Evolutionary conservation across 2,113 vertebrate species (phyloP).

Genomic region (Natator depressus): DNA sequence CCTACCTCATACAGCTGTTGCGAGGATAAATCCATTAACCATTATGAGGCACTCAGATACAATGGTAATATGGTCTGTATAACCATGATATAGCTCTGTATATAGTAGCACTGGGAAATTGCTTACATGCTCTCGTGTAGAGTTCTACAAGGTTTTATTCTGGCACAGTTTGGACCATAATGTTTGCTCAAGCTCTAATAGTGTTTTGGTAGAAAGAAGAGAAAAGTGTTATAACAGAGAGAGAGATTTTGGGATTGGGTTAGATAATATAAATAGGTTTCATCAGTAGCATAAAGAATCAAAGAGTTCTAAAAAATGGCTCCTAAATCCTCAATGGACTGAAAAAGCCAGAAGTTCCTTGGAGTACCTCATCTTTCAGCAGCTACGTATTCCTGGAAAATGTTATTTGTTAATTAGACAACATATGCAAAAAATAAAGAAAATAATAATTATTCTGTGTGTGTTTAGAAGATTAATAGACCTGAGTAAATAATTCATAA

Average conservation of each 20-base stretch:
- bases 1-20: fast-evolving
- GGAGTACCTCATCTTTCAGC: fast-evolving
- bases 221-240: neutral
- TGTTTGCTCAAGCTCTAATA: neutral
- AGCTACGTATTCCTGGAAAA: neutral
- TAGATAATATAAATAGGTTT: neutral
- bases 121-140: neutral
- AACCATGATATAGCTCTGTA: fast-evolving
- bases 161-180: neutral
- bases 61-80: fast-evolving
- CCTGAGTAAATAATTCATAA: neutral
- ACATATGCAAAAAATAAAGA: neutral
- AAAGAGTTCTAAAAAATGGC: neutral
- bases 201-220: neutral
- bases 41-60: neutral
- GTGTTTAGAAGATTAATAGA: neutral
- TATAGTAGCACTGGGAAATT: neutral
- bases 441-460: neutral
- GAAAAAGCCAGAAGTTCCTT: neutral
- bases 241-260: neutral
- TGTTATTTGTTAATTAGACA: neutral
- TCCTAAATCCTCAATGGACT: neutral
- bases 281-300: neutral
- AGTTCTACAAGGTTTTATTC: neutral
- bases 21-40: neutral